Evolutionary conservation across 92 coral and sea anemone genomes (phyloP), one percentile per base, ranked within the genome.

Genomic region (Desmophyllum pertusum): DNA sequence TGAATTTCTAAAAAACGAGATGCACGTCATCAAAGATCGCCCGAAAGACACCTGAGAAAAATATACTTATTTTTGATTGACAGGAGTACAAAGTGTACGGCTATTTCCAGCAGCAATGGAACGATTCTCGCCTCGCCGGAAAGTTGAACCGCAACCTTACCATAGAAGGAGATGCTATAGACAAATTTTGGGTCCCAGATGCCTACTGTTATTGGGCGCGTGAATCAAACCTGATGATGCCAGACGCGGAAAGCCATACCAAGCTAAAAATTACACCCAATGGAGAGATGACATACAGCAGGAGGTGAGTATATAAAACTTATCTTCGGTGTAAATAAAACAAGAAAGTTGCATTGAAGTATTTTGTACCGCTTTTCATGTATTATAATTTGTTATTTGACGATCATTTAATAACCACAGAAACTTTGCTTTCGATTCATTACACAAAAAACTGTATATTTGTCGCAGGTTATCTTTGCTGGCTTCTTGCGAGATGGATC

Each of bases 401-500:
- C n/a, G n/a, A n/a, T n/a, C n/a, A n/a, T n/a, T n/a, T n/a, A n/a
- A n/a, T n/a, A n/a, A n/a, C n/a, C n/a, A n/a, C n/a, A n/a, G n/a
- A n/a, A n/a, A n/a, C n/a, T n/a, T n/a, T n/a, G n/a, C n/a, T n/a
- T n/a, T n/a, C n/a, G n/a, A n/a, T n/a, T n/a, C n/a, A n/a, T n/a
- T n/a, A n/a, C n/a, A n/a, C n/a, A n/a, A n/a, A n/a, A n/a, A n/a
- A n/a, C n/a, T n/a, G n/a, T n/a, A n/a, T 46, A 21, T 23, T 30
- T 13, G 40, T 21, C 0, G 3, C 80, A 91, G 94, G 40, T 80
- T 86, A 13, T 59, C 87, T 23, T 18, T 91, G 40, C 75, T 84
- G 14, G 92, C 93, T 31, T 93, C 94, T 5, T 93, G 97, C 70
- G 37, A 77, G n/a, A 93, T 93, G 97, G 90, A 93, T 41, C 80